phyloP scores from a whole-genome alignment of 1,140 invertebrate species.

The Drosophila sturtevanti region DNA sequence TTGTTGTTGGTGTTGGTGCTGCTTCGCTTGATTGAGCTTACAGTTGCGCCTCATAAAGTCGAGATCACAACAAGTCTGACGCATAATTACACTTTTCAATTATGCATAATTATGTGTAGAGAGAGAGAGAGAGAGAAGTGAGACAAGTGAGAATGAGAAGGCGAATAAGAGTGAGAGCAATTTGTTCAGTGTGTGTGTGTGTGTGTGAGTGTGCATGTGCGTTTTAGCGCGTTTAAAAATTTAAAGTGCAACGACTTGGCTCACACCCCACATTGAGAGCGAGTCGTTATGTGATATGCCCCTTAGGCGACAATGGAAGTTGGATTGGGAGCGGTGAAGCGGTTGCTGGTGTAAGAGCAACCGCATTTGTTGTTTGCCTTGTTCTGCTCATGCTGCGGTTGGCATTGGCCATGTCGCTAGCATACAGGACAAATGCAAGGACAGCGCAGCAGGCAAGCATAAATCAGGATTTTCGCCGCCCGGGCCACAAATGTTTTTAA shows the following conservation, averaged over 20 bases:
- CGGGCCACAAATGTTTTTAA: slow-evolving; percentile 78
- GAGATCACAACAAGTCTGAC: slow-evolving; percentile 25
- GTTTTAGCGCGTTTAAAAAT: slow-evolving; percentile 49
- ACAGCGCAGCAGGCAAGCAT: slow-evolving; percentile 74
- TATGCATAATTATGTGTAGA: slow-evolving; percentile 78
- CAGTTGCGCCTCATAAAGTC: slow-evolving; percentile 69
- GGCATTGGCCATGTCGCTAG: slow-evolving; percentile 73
- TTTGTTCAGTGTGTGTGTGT: slow-evolving; percentile 47
- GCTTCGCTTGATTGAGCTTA: slow-evolving; percentile 67
- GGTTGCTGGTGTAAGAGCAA: too few species aligned
- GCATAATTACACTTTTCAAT: slow-evolving; percentile 77
- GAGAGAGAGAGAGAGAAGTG: neutral
- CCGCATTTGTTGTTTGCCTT: slow-evolving; percentile 58
- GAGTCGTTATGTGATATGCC: slow-evolving; percentile 64
- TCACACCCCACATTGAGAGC: neutral
- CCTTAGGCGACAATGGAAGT: slow-evolving; percentile 30
- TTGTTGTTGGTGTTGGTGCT: slow-evolving; percentile 30
- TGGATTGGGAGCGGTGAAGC: neutral
- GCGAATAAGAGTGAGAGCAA: slow-evolving; percentile 34
- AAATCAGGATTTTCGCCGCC: slow-evolving; percentile 79
- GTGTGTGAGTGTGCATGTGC: slow-evolving; percentile 33
- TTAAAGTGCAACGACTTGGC: slow-evolving; percentile 62
- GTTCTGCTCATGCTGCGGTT: slow-evolving; percentile 60
- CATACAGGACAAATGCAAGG: slow-evolving; percentile 61
- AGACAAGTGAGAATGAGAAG: neutral